Evolutionary conservation across 1,140 invertebrate genomes (phyloP), one percentile per base, ranked within the genome.

Genomic region (Drosophila simulans): DNA sequence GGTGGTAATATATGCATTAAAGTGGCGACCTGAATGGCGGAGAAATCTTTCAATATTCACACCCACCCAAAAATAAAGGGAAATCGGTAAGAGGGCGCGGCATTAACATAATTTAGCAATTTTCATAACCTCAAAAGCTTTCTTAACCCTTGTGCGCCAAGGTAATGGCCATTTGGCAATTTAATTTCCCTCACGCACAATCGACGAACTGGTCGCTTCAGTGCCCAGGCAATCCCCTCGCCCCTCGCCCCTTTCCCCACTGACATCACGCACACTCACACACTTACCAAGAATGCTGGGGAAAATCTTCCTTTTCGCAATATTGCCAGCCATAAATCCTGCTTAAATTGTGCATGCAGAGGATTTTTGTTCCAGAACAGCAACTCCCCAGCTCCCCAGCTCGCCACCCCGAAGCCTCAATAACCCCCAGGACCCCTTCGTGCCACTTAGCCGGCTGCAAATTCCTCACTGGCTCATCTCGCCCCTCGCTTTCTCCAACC

Each of bases 261-360:
- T 0, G 7, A 15, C 13, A 31, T 25, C 13, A 27, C 11, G 8
- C 52, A 12, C 5, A 25, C 57, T 4, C 10, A 25, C 57, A 35
- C 17, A 53, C 40, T 4, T 31, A 34, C 12, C 15, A 42, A 17
- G 51, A 27, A 52, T 57, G 62, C 69, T 59, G 63, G 56, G 31
- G 54, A 57, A 71, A 76, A 60, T 80, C 77, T 80, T 72, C 60
- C 74, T 85, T 65, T 70, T 54, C 73, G 77, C 85, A 85, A 89
- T 89, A 89, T 89, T 89, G 85, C 84, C 80, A 90, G 85, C 78
- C 85, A 89, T 89, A 89, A 89, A 89, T 89, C 80, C 84, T 89
- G 84, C 84, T 89, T 90, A 89, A 89, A 89, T 89, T 89, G 84
- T 89, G 84, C 84, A 89, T 89, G 84, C 77, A 89, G 84, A 89